Evolutionary conservation across 2,113 vertebrate species (phyloP), one percentile per base, ranked within the genome.

Genomic region (Poecile atricapillus): DNA sequence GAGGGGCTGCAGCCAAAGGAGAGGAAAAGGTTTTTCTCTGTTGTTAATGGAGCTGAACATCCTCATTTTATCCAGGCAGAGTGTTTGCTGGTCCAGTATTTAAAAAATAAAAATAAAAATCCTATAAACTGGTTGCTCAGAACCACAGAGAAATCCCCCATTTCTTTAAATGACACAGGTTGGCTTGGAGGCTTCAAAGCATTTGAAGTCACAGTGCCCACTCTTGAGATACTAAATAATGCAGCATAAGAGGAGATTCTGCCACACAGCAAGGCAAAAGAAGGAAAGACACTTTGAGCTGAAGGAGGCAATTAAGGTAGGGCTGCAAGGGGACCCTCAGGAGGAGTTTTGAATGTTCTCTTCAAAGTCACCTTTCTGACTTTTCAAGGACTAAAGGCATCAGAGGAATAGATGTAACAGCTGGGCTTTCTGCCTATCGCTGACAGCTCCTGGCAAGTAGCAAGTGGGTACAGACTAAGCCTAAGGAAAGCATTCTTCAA

Each of bases 191-290:
- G 20, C 47, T 90, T 93, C 71, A 86, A 39, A 93, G 23, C 3
- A 20, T 94, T 95, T 88, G 83, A 80, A 90, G 63, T 84, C 82
- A 81, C 81, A 53, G n/a, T 73, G n/a, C 58, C 75, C 59, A 67
- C 25, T 43, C 75, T 27, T 53, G 60, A 91, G n/a, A 52, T 87
- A 63, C 23, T 95, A 88, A 96, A 96, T 94, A 94, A 94, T 82
- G 59, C 78, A 90, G 64, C 13, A 21, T 33, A 62, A 65, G 55
- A 81, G 39, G 24, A 79, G 33, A 74, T 60, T 83, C 73, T 80
- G 55, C 74, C 19, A 41, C 20, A 31, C 23, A 87, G 39, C 43
- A 44, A 86, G 31, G 87, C 37, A 94, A 59, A 73, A 82, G 24
- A 30, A 74, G 6, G 35, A 76, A 76, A 93, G 43, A 41, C 39